Evolutionary conservation across 2,888 invertebrate species (phyloP).

Genomic region (Erannis defoliaria): DNA sequence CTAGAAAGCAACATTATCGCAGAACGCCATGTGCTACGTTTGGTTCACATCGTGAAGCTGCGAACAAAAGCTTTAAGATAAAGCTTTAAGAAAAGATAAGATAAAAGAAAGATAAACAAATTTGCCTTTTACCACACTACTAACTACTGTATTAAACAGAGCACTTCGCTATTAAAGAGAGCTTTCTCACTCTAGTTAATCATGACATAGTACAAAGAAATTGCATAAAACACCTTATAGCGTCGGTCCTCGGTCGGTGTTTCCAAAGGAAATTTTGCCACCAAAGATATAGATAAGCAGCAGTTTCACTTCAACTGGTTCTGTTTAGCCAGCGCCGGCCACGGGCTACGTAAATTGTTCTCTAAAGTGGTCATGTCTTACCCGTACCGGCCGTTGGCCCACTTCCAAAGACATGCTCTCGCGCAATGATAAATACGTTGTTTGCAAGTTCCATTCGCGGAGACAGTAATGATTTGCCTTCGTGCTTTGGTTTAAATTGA

Average conservation of each 20-base stretch:
- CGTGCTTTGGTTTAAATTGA: constrained; percentile 23
- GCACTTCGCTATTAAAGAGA: too few relatives aligned
- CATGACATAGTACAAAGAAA: too few relatives aligned
- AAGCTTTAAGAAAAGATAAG: too few relatives aligned
- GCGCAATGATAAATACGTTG: constrained; percentile 39
- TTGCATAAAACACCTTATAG: neutral
- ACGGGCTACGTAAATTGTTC: constrained; percentile 25
- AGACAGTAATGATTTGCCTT: constrained; percentile 35
- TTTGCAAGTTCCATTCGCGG: constrained; percentile 33
- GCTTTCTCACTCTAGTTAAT: too few relatives aligned
- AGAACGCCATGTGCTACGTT: too few relatives aligned
- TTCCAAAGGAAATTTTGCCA: constrained; percentile 19
- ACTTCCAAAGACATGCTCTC: constrained; percentile 33
- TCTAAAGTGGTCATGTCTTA: constrained; percentile 28
- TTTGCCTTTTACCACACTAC: too few relatives aligned
- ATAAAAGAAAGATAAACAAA: too few relatives aligned
- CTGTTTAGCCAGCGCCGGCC: constrained; percentile 25
- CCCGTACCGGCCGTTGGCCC: constrained; percentile 32
- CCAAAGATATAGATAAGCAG: constrained; percentile 5
- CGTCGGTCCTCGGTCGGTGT: too few relatives aligned
- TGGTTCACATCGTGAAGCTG: too few relatives aligned
- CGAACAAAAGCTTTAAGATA: too few relatives aligned
- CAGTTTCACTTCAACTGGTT: constrained; percentile 19
- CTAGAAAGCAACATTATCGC: too few relatives aligned
- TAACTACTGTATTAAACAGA: too few relatives aligned